Evolutionary conservation across 2,888 invertebrate genomes (phyloP), one percentile per base, ranked within the genome.

Genomic region (Mesorhabditis spiculigera): DNA sequence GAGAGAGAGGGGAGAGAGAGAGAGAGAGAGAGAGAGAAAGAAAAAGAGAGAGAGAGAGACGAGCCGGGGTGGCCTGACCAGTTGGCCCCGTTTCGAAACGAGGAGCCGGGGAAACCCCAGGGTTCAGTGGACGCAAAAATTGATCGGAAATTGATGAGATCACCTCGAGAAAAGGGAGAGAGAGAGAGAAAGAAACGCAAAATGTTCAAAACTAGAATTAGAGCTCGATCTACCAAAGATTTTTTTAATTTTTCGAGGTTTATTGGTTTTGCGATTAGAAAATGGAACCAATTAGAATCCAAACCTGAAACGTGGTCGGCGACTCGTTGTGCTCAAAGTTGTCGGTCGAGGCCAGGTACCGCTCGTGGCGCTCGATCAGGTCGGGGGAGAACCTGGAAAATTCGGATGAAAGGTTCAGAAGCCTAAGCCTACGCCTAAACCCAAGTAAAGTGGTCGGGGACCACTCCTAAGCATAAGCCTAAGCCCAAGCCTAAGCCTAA

Each of bases 351-450:
- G n/a, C 10, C 58, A 50, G n/a, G 58, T n/a, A n/a, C 58, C n/a
- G 8, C 58, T 50, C 58, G 58, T 50, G 58, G 10, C n/a, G 8
- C 58, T 50, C 58, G 58, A 50, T 50, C 10, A 50, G 58, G n/a
- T 50, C 58, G 58, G 58, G 58, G n/a, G 58, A 50, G n/a, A 50
- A 50, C n/a, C 58, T 50, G 58, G 58, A 50, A 50, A 28, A 28
- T 28, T 50, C 58, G 58, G 58, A n/a, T 13, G 58, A 50, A 50
- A 50, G 8, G 10, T 50, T 10, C 10, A 50, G n/a, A 50, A n/a
- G 58, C n/a, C n/a, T n/a, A n/a, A n/a, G 58, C 10, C 58, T 1
- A 50, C 0, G 58, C 58, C n/a, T 50, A 50, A n/a, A n/a, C n/a
- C n/a, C n/a, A n/a, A n/a, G n/a, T n/a, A n/a, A n/a, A n/a, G n/a